Evolutionary conservation across 2,888 invertebrate genomes (phyloP).

Genomic region (Melieria picta): DNA sequence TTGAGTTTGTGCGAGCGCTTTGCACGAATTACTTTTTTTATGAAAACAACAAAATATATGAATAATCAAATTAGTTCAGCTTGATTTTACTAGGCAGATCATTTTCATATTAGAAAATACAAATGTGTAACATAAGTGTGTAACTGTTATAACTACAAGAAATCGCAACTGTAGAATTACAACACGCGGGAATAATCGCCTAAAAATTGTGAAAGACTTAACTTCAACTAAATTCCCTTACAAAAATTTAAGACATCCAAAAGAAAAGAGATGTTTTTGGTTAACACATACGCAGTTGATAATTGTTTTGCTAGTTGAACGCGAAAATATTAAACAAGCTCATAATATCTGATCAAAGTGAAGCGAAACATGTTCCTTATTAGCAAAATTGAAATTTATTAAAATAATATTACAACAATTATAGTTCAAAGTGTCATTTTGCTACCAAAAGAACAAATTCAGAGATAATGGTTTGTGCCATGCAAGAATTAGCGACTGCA

Average conservation of each 20-base stretch:
- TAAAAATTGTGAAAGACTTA: conserved; percentile 14
- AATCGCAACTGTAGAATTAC: conserved; percentile 27
- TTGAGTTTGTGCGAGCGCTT: conserved; percentile 48
- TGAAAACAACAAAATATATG: too few relatives aligned
- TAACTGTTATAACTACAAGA: background rate
- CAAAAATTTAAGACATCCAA: background rate
- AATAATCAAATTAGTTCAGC: too few relatives aligned
- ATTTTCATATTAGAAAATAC: too few relatives aligned
- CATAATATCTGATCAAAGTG: background rate
- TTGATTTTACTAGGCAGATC: too few relatives aligned
- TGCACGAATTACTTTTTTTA: conserved; percentile 44
- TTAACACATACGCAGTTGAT: too few relatives aligned
- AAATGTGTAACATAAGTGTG: too few relatives aligned
- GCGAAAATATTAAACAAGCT: too few relatives aligned
- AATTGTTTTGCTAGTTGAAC: background rate
- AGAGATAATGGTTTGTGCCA: conserved; percentile 65
- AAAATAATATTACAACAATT: conserved; percentile 39
- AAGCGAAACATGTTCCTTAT: conserved; percentile 60
- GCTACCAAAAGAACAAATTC: conserved; percentile 54
- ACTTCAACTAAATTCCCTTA: conserved; percentile 39
- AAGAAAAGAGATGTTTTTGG: conserved; percentile 32
- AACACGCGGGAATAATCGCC: conserved; percentile 19
- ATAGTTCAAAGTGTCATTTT: conserved; percentile 59
- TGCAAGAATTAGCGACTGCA: conserved; percentile 58
- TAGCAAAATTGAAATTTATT: conserved; percentile 54